Percentiles rank a stretch among this genome's conserved stretches.
Evolutionary conservation across 2,888 invertebrate species (phyloP).

Genomic region (Cosmia trapezina): DNA sequence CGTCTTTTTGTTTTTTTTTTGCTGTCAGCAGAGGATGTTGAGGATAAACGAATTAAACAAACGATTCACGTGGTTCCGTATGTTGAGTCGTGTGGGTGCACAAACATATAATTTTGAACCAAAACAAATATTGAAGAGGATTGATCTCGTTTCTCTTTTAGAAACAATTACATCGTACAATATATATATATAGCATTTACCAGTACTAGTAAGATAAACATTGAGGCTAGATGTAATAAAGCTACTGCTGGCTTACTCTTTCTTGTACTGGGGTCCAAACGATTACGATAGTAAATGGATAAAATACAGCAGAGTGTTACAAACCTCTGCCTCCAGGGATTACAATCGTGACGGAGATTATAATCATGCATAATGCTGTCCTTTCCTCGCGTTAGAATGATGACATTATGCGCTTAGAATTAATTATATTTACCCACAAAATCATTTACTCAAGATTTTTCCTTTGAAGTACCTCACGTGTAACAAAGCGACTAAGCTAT

Average conservation of each 20-base stretch:
- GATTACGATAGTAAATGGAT: not conserved
- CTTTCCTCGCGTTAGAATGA: conserved; percentile 29
- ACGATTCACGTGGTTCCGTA: conserved; percentile 18
- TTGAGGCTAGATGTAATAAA: not conserved
- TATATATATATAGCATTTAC: not conserved
- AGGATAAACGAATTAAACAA: conserved; percentile 19
- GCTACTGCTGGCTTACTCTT: not conserved
- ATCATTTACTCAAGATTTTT: conserved; percentile 27
- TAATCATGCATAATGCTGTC: conserved; percentile 29
- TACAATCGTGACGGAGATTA: conserved; percentile 33
- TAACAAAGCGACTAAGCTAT: not conserved
- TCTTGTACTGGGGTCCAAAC: not conserved
- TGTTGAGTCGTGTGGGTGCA: not conserved
- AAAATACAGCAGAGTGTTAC: not conserved
- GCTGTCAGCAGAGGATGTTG: conserved; percentile 8
- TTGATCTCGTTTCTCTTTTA: not conserved
- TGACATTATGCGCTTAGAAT: conserved; percentile 44
- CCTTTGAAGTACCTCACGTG: not conserved
- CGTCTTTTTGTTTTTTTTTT: conserved; percentile 18
- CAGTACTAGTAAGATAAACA: not conserved
- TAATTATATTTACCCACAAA: conserved; percentile 34
- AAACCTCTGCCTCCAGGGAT: not conserved
- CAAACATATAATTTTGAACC: not conserved
- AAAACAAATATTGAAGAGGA: conserved; percentile 7
- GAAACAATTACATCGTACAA: too few species aligned